These are phyloP conservation scores for Aphidius gifuensis DNA, from an alignment of 1,140 invertebrate genomes.

Conservation along the genomic window DNA sequence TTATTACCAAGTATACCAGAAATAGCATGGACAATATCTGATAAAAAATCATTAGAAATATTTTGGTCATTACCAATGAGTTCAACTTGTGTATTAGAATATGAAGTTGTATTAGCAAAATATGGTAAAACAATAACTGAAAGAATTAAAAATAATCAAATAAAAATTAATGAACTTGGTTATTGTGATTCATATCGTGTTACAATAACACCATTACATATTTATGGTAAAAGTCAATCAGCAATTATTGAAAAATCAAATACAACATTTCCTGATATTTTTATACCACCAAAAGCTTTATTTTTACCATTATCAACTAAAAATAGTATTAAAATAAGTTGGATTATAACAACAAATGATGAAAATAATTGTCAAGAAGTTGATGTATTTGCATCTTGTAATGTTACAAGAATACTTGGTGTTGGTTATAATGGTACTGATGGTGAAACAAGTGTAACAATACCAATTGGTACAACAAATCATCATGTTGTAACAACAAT, in stretches of 20 bases:
- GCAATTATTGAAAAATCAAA: constrained; percentile 3
- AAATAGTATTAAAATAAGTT: constrained; percentile 11
- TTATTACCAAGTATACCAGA: constrained; percentile 30
- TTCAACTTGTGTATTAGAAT: constrained; percentile 32
- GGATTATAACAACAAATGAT: constrained; percentile 30
- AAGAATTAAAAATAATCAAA: constrained; percentile 18
- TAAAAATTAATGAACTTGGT: constrained; percentile 26
- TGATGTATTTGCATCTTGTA: constrained; percentile 29
- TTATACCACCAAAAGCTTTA: too few species aligned
- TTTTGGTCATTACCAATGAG: constrained; percentile 35
- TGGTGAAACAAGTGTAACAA: background rate
- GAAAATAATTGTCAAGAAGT: constrained; percentile 32
- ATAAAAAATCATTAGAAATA: constrained; percentile 28
- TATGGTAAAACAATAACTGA: background rate
- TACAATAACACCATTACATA: constrained; percentile 29
- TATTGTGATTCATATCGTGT: constrained; percentile 35
- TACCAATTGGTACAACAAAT: constrained; percentile 9
- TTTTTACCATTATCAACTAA: too few species aligned
- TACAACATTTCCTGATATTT: constrained; percentile 22
- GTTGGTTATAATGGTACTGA: constrained; percentile 27
- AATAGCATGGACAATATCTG: constrained; percentile 9
- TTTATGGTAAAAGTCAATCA: constrained; percentile 16
- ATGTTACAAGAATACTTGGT: constrained; percentile 26
- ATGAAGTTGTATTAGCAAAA: constrained; percentile 29
- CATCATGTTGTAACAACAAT: constrained; percentile 24